These are phyloP conservation scores for Galaxea fascicularis DNA, from an alignment of 92 coral and sea anemone genomes.

Conservation along the genomic window DNA sequence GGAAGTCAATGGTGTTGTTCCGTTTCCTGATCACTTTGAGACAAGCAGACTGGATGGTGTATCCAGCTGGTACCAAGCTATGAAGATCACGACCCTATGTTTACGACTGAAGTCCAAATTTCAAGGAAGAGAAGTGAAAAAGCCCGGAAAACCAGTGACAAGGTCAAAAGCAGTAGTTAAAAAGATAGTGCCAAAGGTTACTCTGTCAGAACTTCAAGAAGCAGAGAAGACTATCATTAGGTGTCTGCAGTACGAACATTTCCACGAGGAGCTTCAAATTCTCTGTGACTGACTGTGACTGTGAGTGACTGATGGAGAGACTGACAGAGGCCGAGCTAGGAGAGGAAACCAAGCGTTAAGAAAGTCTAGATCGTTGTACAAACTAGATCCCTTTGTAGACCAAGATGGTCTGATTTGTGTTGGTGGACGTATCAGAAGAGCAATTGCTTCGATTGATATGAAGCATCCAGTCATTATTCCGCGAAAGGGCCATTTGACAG, in stretches of 20 bases:
- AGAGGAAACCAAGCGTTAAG: not conserved
- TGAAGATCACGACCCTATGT: no score
- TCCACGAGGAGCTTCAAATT: slow-evolving; percentile 28
- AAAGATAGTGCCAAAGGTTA: not conserved
- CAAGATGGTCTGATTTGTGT: slow-evolving; percentile 12
- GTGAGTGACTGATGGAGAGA: slow-evolving; percentile 12
- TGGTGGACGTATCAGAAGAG: slow-evolving; percentile 27
- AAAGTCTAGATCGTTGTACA: slow-evolving; percentile 22
- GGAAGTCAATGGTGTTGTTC: slow-evolving; percentile 18
- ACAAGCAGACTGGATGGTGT: slow-evolving; percentile 38
- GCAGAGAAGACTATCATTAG: slow-evolving; percentile 41
- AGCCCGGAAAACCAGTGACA: slow-evolving; percentile 13
- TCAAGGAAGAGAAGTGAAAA: slow-evolving; percentile 7
- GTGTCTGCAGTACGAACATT: slow-evolving; percentile 34
- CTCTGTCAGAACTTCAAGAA: slow-evolving; percentile 30
- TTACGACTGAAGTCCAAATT: slow-evolving; percentile 1
- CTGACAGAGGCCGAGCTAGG: not conserved
- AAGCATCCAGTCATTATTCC: slow-evolving; percentile 16
- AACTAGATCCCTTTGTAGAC: slow-evolving; percentile 35
- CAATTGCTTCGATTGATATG: not conserved
- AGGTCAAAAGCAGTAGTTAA: slow-evolving; percentile 10
- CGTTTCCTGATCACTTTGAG: slow-evolving; percentile 30
- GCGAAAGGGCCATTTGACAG: slow-evolving; percentile 1
- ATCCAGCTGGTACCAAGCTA: slow-evolving; percentile 26
- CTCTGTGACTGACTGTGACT: no score